Conservation (phyloP, 2,797 vertebrate genomes). For the Orientallactaga sibirica region DNA sequence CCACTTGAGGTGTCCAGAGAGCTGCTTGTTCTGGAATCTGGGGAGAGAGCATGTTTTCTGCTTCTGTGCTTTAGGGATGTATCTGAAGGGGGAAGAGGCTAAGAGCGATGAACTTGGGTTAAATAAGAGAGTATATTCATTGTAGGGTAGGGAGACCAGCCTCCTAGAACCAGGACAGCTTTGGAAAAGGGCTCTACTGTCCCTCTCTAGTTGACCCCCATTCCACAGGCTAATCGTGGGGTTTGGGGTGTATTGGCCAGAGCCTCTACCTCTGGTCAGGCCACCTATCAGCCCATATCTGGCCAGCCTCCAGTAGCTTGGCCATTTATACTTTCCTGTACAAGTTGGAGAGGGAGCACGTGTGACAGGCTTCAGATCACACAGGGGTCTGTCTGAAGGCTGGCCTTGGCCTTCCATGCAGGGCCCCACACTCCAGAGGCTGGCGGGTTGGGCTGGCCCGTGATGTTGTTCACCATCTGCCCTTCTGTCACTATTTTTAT, state of each 20-base stretch:
- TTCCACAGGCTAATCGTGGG: background rate
- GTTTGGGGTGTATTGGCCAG: background rate
- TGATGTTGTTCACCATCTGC: background rate
- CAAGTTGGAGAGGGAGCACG: background rate
- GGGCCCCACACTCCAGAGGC: background rate
- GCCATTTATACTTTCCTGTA: background rate
- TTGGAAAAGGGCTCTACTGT: background rate
- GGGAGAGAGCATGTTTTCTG: background rate
- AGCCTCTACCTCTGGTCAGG: background rate
- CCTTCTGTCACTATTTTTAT: background rate
- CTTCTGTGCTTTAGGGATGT: slow-evolving; percentile 31
- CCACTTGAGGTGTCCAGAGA: background rate
- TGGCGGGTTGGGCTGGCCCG: too few relatives aligned
- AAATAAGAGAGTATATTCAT: slow-evolving; percentile 34
- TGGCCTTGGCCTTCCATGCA: background rate
- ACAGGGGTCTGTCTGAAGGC: background rate
- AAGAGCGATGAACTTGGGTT: slow-evolving; percentile 47
- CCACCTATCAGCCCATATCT: background rate
- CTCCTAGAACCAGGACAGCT: background rate
- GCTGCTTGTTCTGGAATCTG: background rate
- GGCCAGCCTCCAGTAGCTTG: background rate
- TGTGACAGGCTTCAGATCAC: background rate
- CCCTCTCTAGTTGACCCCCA: background rate
- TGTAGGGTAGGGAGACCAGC: background rate
- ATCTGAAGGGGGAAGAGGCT: background rate